Base-by-base conservation (phyloP, 2,797 vertebrate species). In the Brachymystax lenok region DNA sequence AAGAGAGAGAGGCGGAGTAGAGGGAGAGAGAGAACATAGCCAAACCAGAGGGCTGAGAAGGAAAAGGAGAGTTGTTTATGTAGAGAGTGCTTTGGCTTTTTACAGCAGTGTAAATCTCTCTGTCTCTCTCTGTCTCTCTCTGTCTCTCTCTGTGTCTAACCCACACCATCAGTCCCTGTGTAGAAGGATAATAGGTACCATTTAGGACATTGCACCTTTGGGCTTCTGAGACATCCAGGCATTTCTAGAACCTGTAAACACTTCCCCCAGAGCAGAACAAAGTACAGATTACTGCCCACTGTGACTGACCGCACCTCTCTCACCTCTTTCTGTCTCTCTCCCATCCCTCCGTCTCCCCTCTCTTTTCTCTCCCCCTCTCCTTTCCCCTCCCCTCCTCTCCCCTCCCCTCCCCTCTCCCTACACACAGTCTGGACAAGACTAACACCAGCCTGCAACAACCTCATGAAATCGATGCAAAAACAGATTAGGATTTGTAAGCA, bases 11-110 rank as follows among this genome's bases (percentile, higher is more conserved):
- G 54, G 17, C 7, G 84, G 86, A 87, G 85, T 87, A 77, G 13
- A 80, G 74, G 84, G 73, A 92, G 85, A 83, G 81, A 85, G 75
- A 30, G 77, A 85, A 80, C 80, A 73, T 87, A 86, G 85, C 85
- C 85, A 86, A 88, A 86, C 81, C 16, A 24, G 84, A 88, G 83
- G 83, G 16, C 27, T 67, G 28, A 16, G 54, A 73, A 59, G 80
- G 74, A 77, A 84, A 87, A 82, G 85, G 85, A 27, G 89, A 90
- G 91, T 92, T 90, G 91, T 92, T 91, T 81, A 91, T 91, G 90
- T 85, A 67, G 87, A 90, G 87, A 90, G 87, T 88, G 83, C 80
- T 90, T 85, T 83, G 86, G 90, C 85, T 83, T 87, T 87, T 88
- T 87, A 86, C 71, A 81, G 80, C 85, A 88, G 84, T 61, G 17